Conservation (phyloP, 2,797 vertebrate species). For the Avahi laniger region DNA sequence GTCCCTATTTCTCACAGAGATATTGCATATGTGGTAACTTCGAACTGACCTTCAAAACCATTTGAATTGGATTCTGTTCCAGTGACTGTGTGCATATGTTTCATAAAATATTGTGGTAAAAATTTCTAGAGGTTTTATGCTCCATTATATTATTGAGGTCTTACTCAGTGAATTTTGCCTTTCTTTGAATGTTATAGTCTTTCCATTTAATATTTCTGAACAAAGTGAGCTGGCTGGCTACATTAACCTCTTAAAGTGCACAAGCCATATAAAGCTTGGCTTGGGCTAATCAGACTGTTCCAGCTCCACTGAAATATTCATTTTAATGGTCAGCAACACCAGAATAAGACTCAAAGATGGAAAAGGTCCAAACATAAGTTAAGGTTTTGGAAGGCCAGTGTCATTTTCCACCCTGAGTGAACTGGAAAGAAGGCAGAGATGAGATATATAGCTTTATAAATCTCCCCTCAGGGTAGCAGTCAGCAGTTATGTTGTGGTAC, state of each 20-base stretch:
- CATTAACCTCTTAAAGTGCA: constrained; percentile 73
- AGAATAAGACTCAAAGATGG: constrained; percentile 61
- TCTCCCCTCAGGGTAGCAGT: not conserved
- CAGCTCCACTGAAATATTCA: constrained; percentile 62
- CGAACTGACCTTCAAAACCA: constrained; percentile 67
- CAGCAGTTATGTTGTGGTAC: constrained; percentile 32
- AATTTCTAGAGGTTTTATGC: constrained; percentile 64
- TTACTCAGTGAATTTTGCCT: constrained; percentile 66
- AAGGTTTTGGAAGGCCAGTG: constrained; percentile 57
- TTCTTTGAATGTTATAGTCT: constrained; percentile 68
- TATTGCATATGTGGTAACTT: constrained; percentile 48
- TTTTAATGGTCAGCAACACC: constrained; percentile 71
- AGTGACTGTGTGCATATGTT: constrained; percentile 54
- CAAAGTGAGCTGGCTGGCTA: constrained; percentile 60
- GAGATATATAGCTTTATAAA: constrained; percentile 35
- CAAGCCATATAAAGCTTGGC: constrained; percentile 65
- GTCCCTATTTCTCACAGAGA: constrained; percentile 46
- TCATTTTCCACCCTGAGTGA: constrained; percentile 68
- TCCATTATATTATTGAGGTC: constrained; percentile 63
- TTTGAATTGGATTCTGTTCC: constrained; percentile 58
- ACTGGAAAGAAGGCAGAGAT: constrained; percentile 51
- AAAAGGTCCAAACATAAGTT: constrained; percentile 66
- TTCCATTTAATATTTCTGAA: constrained; percentile 68
- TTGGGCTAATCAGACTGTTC: constrained; percentile 47
- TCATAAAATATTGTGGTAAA: constrained; percentile 69